Conservation (phyloP, 2,797 vertebrate species). For the Pyrocephalus nanus region DNA sequence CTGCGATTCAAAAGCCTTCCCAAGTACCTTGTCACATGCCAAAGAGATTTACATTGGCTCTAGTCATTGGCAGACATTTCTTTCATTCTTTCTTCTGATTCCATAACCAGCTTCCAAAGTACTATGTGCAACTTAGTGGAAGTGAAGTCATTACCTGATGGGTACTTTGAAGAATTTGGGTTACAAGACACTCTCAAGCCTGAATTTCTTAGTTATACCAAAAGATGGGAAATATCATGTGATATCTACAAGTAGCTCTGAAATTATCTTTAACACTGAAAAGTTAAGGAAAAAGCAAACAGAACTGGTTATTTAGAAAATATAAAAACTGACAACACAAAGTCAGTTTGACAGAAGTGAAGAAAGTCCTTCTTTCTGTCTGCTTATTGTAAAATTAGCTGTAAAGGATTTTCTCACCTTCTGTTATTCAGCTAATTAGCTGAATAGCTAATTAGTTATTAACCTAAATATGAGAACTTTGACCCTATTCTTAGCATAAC, state of each 20-base stretch:
- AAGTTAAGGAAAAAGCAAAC: not conserved
- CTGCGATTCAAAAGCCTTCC: not conserved
- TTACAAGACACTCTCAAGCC: not conserved
- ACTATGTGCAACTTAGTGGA: accelerated
- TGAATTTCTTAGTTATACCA: not conserved
- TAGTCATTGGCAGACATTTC: not conserved
- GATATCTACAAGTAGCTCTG: not conserved
- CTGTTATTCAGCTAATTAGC: not conserved
- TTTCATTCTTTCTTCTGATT: not conserved
- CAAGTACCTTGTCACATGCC: not conserved
- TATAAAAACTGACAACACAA: not conserved
- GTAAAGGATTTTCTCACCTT: not conserved
- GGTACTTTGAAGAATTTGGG: not conserved
- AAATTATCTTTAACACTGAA: not conserved
- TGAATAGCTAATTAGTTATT: not conserved
- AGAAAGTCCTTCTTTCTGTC: not conserved
- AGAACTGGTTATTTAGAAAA: not conserved
- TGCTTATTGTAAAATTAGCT: not conserved
- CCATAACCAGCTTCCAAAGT: not conserved
- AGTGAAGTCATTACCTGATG: not conserved
- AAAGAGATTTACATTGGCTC: not conserved
- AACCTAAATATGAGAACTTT: not conserved
- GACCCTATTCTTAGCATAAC: not conserved
- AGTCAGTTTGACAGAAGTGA: not conserved
- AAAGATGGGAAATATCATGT: not conserved